Evolutionary conservation across 1,140 invertebrate genomes (phyloP).

Genomic region (Philotrypesis tridentata): DNA sequence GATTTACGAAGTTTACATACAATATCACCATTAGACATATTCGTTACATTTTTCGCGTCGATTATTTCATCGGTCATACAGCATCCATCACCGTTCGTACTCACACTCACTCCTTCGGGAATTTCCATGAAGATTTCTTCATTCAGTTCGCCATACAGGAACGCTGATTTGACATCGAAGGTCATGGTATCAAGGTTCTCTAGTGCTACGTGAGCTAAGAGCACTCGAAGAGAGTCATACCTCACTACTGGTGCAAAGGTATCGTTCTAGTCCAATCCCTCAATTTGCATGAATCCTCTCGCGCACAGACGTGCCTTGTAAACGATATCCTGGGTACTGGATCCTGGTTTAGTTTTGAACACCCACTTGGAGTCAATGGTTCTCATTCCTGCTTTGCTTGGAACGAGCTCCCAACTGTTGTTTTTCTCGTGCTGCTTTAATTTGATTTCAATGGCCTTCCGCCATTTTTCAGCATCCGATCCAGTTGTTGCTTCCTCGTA

Average conservation of each 20-base stretch:
- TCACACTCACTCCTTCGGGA: neutral
- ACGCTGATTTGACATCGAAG: neutral
- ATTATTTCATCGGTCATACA: neutral
- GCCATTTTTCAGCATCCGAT: constrained; percentile 13
- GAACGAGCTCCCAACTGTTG: neutral
- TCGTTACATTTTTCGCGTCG: neutral
- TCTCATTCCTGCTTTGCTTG: neutral
- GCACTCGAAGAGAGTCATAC: neutral
- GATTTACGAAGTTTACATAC: neutral
- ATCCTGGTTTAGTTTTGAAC: neutral
- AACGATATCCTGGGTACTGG: neutral
- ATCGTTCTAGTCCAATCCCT: neutral
- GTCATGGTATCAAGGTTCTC: neutral
- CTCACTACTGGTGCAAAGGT: neutral
- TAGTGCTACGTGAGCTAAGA: neutral
- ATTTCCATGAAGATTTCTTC: constrained; percentile 2
- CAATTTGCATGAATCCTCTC: neutral
- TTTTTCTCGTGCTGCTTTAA: constrained; percentile 45
- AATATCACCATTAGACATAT: neutral
- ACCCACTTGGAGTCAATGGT: neutral
- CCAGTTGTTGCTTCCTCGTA: constrained; percentile 31
- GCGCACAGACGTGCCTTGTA: neutral
- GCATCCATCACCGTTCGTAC: neutral
- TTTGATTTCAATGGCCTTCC: constrained; percentile 50
- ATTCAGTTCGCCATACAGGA: neutral